These are phyloP conservation scores for Caenorhabditis panamensis DNA, from an alignment of 2,888 invertebrate species.

Conservation along the genomic window DNA sequence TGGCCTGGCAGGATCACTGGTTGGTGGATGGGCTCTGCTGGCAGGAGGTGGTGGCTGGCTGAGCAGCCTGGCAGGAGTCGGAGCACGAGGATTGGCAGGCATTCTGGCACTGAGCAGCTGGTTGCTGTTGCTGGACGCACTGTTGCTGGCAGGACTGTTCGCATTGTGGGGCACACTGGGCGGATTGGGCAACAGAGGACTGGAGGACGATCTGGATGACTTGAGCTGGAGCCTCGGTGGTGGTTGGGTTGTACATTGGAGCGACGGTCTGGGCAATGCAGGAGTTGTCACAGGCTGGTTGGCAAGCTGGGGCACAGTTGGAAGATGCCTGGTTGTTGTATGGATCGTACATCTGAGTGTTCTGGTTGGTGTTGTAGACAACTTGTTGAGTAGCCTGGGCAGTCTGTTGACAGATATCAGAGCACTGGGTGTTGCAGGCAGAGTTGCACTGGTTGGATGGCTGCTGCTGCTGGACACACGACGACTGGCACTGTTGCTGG, in stretches of 20 bases:
- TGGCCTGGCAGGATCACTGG: conserved; percentile 58
- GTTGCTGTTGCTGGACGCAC: conserved; percentile 68
- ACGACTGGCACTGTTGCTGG: conserved; percentile 67
- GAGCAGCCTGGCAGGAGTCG: conserved; percentile 61
- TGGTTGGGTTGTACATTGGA: conserved; percentile 53
- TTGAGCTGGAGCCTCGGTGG: conserved; percentile 31
- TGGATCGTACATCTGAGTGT: conserved; percentile 51
- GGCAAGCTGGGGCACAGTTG: conserved; percentile 47
- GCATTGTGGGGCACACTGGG: conserved; percentile 69
- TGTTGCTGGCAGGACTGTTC: conserved; percentile 67
- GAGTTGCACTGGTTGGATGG: conserved; percentile 59
- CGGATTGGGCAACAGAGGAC: conserved; percentile 61
- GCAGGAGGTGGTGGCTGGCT: conserved; percentile 64
- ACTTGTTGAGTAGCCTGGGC: conserved; percentile 50
- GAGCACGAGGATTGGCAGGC: conserved; percentile 68
- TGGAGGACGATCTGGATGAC: conserved; percentile 47
- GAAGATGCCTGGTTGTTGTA: conserved; percentile 42
- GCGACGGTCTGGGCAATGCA: conserved; percentile 47
- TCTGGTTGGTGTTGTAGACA: conserved; percentile 11
- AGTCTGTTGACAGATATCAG: conserved; percentile 54
- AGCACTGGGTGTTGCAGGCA: conserved; percentile 62
- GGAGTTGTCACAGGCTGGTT: no score
- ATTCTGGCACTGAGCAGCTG: conserved; percentile 63
- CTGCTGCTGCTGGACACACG: conserved; percentile 67
- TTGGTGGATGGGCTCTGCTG: conserved; percentile 51